Base-by-base conservation (phyloP, 1,140 invertebrate genomes). In the Macrosteles quadrilineatus region DNA sequence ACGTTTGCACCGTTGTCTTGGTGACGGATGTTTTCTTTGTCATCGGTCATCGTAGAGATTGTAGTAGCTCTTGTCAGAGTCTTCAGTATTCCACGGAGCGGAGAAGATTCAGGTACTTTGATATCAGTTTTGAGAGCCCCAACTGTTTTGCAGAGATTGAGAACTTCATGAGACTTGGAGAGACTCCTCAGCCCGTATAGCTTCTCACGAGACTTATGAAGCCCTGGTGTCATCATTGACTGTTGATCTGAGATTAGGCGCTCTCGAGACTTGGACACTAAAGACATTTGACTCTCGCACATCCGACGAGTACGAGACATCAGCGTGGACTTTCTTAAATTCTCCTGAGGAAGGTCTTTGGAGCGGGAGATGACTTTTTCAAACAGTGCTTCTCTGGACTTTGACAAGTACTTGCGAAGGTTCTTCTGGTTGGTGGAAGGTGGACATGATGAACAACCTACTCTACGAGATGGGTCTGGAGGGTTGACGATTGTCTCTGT, bases 361-460 rank as follows among this genome's bases (percentile, higher is more conserved):
- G 75, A 74, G 31, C 75, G 76, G 53, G 83, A 82, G 3, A 86
- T 83, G 0, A 87, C 85, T 1, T 83, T 80, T 65, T 86, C 86
- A 59, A 84, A 79, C 14, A 87, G 76, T 0, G 85, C 84, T 69
- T 87, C 86, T 0, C 85, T 79, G 0, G 85, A 86, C 71, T 86
- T 87, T 17, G 85, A 86, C 23, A 87, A 71, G 68, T 86, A 85
- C 27, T 79, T 80, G 25, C 83, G 78, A 0, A 85, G 77, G 32
- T 72, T 67, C 25, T 72, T 70, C 12, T 74, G 67, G 40, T 73
- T 71, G 36, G 69, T 68, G 11, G 73, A 71, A 14, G 68, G 57
- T 1, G 72, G 63, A 21, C 75, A 74, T 50, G 74, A 71, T 79
- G 81, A 2, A 78, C 82, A 68, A 77, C 82, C 21, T 77, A 81